Base-by-base conservation (phyloP, 2,797 vertebrate genomes). In the Pseudotriccus pelzelni region DNA sequence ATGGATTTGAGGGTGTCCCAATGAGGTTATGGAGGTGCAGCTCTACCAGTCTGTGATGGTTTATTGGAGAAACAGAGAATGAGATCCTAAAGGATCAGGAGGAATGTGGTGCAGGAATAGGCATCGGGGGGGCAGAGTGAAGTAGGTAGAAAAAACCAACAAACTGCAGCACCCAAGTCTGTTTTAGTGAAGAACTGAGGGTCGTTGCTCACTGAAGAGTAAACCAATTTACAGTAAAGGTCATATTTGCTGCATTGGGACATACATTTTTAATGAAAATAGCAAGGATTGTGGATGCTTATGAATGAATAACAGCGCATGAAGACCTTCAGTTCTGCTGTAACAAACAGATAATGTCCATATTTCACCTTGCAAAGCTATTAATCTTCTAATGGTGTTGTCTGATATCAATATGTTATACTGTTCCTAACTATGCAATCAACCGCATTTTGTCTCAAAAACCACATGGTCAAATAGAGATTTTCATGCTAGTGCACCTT, bases 401-500 rank as follows among this genome's bases (percentile, higher is more conserved):
- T 37, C 47, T 89, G 23, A 6, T 58, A 50, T 89, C 22, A 56
- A 30, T 60, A 82, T 8, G 8, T 19, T 62, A 6, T 34, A 37
- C 32, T 21, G 14, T 30, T 85, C 53, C n/a, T 58, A 66, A 50
- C 18, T 63, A 7, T 50, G 36, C 27, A 69, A 30, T 86, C 44
- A 88, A 39, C 23, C 14, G 36, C 2, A 4, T 37, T 59, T 16
- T 66, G n/a, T 81, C 46, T 81, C 86, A 58, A 66, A 89, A 92
- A 52, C 0, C 32, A 8, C 11, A 12, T 1, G 5, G 8, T 56
- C 75, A 76, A 81, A 81, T n/a, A 56, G 39, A 37, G 12, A 46
- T 88, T 94, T 88, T 86, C 41, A 50, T 34, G 30, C 37, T 53
- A 56, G 47, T 3, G 4, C 41, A 84, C 83, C 59, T 92, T 96